Percentiles rank a stretch among this genome's conserved stretches.
phyloP scores from a whole-genome alignment of 2,888 invertebrate genomes.

The Drosophila multiciliata region DNA sequence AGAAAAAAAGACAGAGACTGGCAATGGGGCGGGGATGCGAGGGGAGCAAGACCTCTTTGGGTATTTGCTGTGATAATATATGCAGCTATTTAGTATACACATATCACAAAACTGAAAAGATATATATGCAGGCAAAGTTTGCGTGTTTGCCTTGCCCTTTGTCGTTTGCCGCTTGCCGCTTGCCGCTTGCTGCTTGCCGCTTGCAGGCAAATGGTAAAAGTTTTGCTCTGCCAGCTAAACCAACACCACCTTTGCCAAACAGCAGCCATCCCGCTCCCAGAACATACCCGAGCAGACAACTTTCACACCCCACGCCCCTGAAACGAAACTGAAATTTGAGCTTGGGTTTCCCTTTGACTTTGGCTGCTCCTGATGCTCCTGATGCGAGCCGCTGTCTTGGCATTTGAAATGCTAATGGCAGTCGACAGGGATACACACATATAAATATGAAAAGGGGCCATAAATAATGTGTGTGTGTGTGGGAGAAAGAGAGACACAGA shows the following conservation, averaged over 20 bases:
- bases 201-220: constrained; percentile 74
- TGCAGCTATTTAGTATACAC: constrained; percentile 66
- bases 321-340: constrained; percentile 18
- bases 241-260: background rate
- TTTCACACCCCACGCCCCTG: background rate
- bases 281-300: constrained; percentile 4
- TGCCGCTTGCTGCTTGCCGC: constrained; percentile 63
- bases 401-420: constrained; percentile 73
- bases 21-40: background rate
- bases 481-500: background rate
- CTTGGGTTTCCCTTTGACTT: constrained; percentile 7
- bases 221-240: constrained; percentile 46
- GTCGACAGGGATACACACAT: constrained; percentile 16
- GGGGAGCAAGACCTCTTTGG: constrained; percentile 1
- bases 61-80: constrained; percentile 56
- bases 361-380: constrained; percentile 23
- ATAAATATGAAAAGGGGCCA: constrained; percentile 6
- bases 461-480: background rate
- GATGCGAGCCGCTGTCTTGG: constrained; percentile 24
- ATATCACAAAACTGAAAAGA: constrained; percentile 63
- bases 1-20: background rate
- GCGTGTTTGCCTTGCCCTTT: constrained; percentile 71
- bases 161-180: constrained; percentile 30
- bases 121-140: constrained; percentile 61
- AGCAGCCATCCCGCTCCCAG: background rate